Conservation (phyloP, 2,888 invertebrate species). For the Aphidius colemani region DNA sequence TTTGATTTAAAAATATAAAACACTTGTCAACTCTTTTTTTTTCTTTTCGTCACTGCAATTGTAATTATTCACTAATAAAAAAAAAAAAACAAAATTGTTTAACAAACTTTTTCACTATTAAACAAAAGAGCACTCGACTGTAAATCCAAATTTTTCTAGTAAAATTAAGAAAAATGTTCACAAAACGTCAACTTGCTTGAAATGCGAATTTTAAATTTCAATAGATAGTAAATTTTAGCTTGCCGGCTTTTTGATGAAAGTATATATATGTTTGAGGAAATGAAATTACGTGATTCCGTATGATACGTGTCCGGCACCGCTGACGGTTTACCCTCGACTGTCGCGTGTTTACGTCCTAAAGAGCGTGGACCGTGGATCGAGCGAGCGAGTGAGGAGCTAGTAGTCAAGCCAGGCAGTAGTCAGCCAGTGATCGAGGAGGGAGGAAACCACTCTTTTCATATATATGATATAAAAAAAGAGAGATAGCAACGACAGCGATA, state of each 20-base stretch:
- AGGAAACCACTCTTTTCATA: no score
- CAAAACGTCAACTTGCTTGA: background rate
- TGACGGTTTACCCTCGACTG: conserved; percentile 40
- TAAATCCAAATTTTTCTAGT: background rate
- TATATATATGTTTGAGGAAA: background rate
- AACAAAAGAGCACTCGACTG: no score
- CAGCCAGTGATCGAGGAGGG: no score
- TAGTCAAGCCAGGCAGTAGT: no score
- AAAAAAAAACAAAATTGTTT: background rate
- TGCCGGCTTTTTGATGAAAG: background rate
- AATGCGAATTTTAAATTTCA: background rate
- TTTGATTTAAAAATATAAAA: no score
- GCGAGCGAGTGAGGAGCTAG: conserved; percentile 36
- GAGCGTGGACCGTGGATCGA: conserved; percentile 64
- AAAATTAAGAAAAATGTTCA: background rate
- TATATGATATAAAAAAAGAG: conserved; percentile 10
- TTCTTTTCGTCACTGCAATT: background rate
- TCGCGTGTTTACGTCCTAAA: conserved; percentile 41
- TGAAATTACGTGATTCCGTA: background rate
- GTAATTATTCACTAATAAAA: background rate
- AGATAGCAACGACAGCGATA: conserved; percentile 31
- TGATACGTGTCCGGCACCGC: conserved; percentile 30
- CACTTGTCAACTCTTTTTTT: background rate
- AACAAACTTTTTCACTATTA: no score
- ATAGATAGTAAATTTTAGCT: background rate